Evolutionary conservation across 92 coral and sea anemone species (phyloP).

Genomic region (Porites evermanni): DNA sequence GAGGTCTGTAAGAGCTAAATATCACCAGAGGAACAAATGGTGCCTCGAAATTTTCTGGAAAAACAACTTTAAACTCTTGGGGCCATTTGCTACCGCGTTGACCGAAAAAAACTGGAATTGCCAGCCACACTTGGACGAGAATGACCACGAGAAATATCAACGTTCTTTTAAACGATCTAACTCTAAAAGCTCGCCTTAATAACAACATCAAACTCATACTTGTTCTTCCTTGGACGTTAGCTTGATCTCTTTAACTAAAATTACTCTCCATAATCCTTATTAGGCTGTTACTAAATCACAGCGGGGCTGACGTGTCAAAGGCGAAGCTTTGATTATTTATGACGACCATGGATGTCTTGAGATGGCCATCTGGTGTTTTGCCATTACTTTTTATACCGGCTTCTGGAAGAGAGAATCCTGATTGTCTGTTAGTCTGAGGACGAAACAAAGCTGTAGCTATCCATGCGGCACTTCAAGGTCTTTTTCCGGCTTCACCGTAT

Average conservation of each 20-base stretch:
- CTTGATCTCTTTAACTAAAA: background rate
- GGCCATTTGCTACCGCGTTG: constrained; percentile 79
- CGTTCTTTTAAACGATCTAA: constrained; percentile 79
- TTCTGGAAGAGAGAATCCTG: too few relatives aligned
- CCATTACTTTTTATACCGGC: too few relatives aligned
- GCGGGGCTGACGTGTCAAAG: background rate
- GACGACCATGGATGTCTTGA: too few relatives aligned
- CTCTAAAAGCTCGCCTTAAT: constrained; percentile 68
- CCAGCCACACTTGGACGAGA: constrained; percentile 81
- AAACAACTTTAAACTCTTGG: constrained; percentile 57
- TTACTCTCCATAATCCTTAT: too few relatives aligned
- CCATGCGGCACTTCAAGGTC: too few relatives aligned
- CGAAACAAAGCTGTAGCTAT: too few relatives aligned
- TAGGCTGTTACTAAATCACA: background rate
- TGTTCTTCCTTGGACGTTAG: background rate
- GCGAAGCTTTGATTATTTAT: background rate
- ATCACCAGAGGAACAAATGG: constrained; percentile 86
- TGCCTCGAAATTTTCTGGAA: constrained; percentile 66
- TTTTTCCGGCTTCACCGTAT: too few relatives aligned
- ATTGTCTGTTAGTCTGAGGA: too few relatives aligned
- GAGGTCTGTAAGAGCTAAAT: constrained; percentile 91
- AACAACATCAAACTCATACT: constrained; percentile 63
- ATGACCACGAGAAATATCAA: constrained; percentile 75
- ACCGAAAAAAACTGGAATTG: constrained; percentile 79
- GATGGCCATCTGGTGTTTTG: too few relatives aligned